Percentiles rank a stretch among this genome's conserved stretches.
Evolutionary conservation across 2,113 vertebrate species (phyloP).

Genomic region (Tetraodon nigroviridis): DNA sequence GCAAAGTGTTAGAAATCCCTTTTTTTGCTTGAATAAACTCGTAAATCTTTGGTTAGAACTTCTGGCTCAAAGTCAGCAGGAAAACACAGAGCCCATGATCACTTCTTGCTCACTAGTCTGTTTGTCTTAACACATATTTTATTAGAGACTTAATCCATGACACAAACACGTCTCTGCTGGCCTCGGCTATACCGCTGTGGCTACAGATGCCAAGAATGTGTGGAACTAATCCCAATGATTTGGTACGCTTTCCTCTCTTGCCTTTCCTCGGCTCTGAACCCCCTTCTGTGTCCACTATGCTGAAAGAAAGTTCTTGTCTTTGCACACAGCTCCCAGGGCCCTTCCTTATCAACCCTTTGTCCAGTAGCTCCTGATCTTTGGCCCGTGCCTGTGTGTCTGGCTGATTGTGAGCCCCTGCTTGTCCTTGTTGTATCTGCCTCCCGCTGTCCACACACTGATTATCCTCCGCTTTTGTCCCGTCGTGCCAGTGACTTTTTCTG

Average conservation of each 20-base stretch:
- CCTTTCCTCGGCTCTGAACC: neutral
- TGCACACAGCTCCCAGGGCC: too few relatives aligned
- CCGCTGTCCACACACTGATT: constrained; percentile 19
- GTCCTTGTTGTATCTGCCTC: constrained; percentile 33
- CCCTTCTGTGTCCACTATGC: neutral
- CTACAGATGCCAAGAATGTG: constrained; percentile 37
- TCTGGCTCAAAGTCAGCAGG: too few relatives aligned
- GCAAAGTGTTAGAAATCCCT: too few relatives aligned
- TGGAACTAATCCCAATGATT: constrained; percentile 57
- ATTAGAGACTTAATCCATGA: constrained; percentile 35
- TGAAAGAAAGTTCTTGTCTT: too few relatives aligned
- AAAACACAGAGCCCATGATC: neutral
- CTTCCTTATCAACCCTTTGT: too few relatives aligned
- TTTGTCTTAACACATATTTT: constrained; percentile 19
- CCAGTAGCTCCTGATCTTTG: too few relatives aligned
- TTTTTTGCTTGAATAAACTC: too few relatives aligned
- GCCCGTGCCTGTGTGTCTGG: too few relatives aligned
- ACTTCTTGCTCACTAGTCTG: neutral
- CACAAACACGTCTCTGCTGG: constrained; percentile 44
- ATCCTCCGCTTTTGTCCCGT: constrained; percentile 8
- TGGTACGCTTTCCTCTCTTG: constrained; percentile 6
- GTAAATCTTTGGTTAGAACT: too few relatives aligned
- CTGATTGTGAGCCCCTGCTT: constrained; percentile 8
- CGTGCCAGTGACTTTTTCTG: constrained; percentile 16
- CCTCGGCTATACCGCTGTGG: constrained; percentile 22